phyloP scores from a whole-genome alignment of 2,797 vertebrate species.

The Cossypha polioptera region DNA sequence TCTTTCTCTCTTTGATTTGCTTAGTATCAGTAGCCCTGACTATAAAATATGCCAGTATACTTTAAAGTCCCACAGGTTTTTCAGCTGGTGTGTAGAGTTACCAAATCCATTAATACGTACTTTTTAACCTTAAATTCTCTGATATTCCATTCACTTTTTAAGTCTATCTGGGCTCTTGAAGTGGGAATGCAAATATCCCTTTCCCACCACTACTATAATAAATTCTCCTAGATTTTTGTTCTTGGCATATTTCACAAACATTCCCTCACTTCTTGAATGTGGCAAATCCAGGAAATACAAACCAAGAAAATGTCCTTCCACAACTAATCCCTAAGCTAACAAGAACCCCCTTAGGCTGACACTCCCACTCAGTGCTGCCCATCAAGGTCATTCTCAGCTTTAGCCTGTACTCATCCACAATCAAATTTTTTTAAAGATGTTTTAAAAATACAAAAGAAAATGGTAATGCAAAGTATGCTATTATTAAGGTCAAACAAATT shows the following conservation, averaged over 20 bases:
- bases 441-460: background rate
- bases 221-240: background rate
- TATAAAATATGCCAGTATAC: background rate
- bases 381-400: background rate
- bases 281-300: background rate
- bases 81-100: background rate
- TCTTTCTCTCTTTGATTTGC: background rate
- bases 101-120: background rate
- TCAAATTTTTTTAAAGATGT: background rate
- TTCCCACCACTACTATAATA: background rate
- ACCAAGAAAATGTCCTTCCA: background rate
- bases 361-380: background rate
- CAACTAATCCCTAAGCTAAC: background rate
- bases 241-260: background rate
- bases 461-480: background rate
- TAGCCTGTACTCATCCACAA: background rate
- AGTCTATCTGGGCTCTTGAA: background rate
- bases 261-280: background rate
- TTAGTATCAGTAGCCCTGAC: background rate
- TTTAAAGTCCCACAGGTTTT: background rate
- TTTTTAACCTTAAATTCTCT: background rate
- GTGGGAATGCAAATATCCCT: background rate
- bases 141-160: background rate
- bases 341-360: background rate
- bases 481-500: background rate